These are phyloP conservation scores for Muntiacus reevesi DNA, from an alignment of 2,113 vertebrate species.

Conservation along the genomic window DNA sequence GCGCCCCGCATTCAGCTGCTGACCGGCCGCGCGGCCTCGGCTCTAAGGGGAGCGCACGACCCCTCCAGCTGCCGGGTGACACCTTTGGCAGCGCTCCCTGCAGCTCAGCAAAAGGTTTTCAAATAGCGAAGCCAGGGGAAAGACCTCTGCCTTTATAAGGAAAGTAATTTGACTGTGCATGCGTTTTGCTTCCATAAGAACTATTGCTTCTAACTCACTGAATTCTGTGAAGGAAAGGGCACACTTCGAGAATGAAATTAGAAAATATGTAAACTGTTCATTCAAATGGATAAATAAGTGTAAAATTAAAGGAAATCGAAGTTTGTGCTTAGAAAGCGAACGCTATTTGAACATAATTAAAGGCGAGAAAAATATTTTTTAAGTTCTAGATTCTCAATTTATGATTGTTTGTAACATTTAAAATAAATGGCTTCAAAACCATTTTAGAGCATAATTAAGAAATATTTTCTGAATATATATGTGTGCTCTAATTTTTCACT, in stretches of 20 bases:
- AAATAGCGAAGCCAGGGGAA: constrained; percentile 36
- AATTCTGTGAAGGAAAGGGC: not conserved
- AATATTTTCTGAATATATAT: not conserved
- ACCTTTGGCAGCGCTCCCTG: constrained; percentile 42
- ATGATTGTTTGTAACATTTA: not conserved
- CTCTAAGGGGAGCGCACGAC: constrained; percentile 62
- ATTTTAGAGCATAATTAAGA: not conserved
- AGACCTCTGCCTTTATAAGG: constrained; percentile 36
- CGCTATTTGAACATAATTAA: not conserved
- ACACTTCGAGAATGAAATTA: not conserved
- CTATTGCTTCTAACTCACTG: not conserved
- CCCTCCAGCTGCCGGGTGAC: constrained; percentile 68
- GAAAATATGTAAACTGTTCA: not conserved
- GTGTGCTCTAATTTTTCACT: not conserved
- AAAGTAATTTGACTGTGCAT: constrained; percentile 1
- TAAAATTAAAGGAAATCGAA: not conserved
- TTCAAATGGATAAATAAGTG: not conserved
- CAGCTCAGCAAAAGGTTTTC: constrained; percentile 51
- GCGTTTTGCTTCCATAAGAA: not conserved
- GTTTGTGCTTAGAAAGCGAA: not conserved
- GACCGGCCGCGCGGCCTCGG: constrained; percentile 21
- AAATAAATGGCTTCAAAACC: not conserved
- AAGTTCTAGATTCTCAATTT: not conserved
- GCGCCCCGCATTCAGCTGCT: constrained; percentile 46
- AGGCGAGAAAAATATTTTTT: not conserved